These are phyloP conservation scores for Cygnus buccinator DNA, from an alignment of 2,113 vertebrate genomes.

Conservation along the genomic window DNA sequence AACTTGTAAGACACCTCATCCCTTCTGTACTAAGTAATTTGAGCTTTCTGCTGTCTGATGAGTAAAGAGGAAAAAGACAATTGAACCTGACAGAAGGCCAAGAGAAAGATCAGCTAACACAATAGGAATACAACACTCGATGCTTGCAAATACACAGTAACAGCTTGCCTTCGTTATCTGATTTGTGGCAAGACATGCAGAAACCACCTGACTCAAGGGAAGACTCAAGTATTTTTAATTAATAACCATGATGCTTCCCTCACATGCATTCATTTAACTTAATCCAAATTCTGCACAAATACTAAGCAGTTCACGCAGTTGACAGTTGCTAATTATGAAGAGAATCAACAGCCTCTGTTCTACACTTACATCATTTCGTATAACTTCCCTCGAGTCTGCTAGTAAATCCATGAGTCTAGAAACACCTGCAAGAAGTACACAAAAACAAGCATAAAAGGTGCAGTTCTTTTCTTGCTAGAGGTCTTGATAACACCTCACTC, in stretches of 20 bases:
- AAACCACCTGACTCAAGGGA: not conserved
- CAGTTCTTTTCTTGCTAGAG: not conserved
- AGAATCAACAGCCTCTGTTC: not conserved
- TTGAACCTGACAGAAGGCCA: not conserved
- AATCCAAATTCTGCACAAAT: not conserved
- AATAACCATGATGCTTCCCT: not conserved
- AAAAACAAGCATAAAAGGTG: not conserved
- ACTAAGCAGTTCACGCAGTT: not conserved
- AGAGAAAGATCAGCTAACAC: not conserved
- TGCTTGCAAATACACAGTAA: too few species aligned
- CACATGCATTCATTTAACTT: rapidly evolving
- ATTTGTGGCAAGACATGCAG: not conserved
- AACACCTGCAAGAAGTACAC: conserved; percentile 81
- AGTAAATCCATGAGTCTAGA: conserved; percentile 96
- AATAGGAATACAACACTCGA: not conserved
- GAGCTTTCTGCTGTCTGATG: not conserved
- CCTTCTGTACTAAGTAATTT: not conserved
- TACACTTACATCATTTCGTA: conserved; percentile 93
- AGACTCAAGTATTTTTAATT: not conserved
- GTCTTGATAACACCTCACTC: not conserved
- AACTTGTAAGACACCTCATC: not conserved
- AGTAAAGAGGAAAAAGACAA: not conserved
- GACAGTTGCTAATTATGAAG: not conserved
- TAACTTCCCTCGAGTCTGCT: conserved; percentile 96
- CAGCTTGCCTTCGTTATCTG: not conserved